phyloP scores from a whole-genome alignment of 2,797 vertebrate genomes.

The Poeciliopsis gracilis region DNA sequence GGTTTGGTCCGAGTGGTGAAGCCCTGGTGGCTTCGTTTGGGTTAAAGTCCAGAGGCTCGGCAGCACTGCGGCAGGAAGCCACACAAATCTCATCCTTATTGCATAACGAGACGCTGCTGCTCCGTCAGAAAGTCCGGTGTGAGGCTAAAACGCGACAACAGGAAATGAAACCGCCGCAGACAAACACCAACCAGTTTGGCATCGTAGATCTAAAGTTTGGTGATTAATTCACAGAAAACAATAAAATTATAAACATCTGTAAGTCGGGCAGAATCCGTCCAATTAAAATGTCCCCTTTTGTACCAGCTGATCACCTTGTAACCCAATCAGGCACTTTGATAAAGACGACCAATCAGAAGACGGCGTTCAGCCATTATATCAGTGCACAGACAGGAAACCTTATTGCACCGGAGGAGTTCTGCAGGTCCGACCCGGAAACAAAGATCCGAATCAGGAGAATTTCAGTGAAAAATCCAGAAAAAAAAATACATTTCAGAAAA shows the following conservation, averaged over 20 bases:
- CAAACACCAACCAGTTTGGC: not conserved
- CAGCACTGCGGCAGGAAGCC: conserved; percentile 6
- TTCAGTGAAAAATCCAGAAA: conserved; percentile 67
- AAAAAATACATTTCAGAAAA: conserved; percentile 84
- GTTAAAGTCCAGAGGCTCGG: conserved; percentile 21
- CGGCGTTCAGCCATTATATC: not conserved
- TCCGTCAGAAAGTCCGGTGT: not conserved
- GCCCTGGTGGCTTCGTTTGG: conserved; percentile 36
- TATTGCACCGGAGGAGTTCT: conserved; percentile 88
- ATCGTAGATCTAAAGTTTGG: not conserved
- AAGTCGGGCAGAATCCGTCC: not conserved
- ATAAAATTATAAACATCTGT: not conserved
- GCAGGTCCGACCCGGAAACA: conserved; percentile 65
- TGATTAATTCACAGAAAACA: not conserved
- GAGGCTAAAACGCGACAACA: not conserved
- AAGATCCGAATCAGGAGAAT: conserved; percentile 36
- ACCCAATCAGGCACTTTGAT: conserved; percentile 69
- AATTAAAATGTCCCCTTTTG: not conserved
- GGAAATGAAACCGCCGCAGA: not conserved
- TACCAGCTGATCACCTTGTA: conserved; percentile 1
- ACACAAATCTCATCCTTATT: not conserved
- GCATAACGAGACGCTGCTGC: conserved; percentile 9
- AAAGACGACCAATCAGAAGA: not conserved
- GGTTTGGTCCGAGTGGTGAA: conserved; percentile 72
- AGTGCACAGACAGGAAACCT: conserved; percentile 49